Conservation (phyloP, 2,888 invertebrate genomes). For the Rapana venosa region DNA sequence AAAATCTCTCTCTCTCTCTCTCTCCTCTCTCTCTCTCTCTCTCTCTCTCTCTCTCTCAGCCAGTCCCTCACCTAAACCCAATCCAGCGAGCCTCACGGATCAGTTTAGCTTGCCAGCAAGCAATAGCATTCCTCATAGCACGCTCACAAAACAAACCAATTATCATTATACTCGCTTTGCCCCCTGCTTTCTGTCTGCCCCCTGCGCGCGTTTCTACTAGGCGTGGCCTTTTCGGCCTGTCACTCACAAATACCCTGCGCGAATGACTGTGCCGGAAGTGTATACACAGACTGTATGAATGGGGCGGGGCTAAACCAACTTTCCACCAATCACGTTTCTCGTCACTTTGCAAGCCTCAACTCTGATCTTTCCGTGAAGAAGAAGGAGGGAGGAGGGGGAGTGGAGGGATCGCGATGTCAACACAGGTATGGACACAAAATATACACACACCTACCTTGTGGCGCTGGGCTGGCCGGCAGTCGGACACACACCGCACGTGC, state of each 20-base stretch:
- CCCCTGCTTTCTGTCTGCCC: not conserved
- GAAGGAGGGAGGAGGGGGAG: not conserved
- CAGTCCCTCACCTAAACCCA: not conserved
- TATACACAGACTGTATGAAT: not conserved
- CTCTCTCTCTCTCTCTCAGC: not conserved
- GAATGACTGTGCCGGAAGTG: not conserved
- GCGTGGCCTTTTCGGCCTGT: constrained; percentile 2
- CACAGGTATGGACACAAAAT: constrained; percentile 17
- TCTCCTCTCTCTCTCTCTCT: not conserved
- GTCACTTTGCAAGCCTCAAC: not conserved
- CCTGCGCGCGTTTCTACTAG: not conserved
- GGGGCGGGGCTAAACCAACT: not conserved
- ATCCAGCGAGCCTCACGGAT: not conserved
- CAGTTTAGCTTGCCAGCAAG: constrained; percentile 27
- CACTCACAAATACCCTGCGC: not conserved
- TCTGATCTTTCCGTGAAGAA: not conserved
- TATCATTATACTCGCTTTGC: constrained; percentile 30
- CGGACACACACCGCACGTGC: constrained; percentile 26
- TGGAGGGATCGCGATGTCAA: constrained; percentile 8
- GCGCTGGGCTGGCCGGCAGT: not conserved
- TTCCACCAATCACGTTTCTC: too few species aligned
- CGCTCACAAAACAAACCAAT: constrained; percentile 39
- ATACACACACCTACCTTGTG: not conserved
- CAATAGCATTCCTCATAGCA: constrained; percentile 38
- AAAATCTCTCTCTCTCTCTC: constrained; percentile 2